A percentile compares a stretch with the other conserved stretches of the same genome.
phyloP scores from a whole-genome alignment of 30 jellyfish, hydroid and myxozoan species.

The Clytia hemisphaerica region DNA sequence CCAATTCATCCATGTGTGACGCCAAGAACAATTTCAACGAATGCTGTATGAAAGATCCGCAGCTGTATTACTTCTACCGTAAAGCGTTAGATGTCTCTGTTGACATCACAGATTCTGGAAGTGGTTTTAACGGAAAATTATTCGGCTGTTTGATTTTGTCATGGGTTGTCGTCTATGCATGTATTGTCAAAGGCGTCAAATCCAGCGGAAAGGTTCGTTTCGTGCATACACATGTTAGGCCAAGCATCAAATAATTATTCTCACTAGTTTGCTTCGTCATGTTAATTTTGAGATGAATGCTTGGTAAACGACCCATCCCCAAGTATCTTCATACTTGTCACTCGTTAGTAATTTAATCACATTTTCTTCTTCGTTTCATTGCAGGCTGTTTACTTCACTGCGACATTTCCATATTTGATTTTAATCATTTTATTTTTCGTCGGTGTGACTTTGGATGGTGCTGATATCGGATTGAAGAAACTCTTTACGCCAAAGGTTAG shows the following conservation, averaged over 20 bases:
- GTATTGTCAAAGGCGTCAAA: constrained; percentile 92
- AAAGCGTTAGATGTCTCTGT: constrained; percentile 65
- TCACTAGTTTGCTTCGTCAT: neutral
- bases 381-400: constrained; percentile 94
- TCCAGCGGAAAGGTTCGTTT: constrained; percentile 97
- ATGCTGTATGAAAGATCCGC: constrained; percentile 93
- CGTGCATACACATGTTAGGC: too few relatives aligned
- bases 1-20: too few relatives aligned
- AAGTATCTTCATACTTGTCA: too few relatives aligned
- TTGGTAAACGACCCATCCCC: neutral
- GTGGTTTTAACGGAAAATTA: constrained; percentile 64
- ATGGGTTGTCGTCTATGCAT: constrained; percentile 75
- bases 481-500: constrained; percentile 94
- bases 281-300: neutral
- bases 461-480: constrained; percentile 71
- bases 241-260: too few relatives aligned
- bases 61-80: constrained; percentile 70
- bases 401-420: constrained; percentile 83
- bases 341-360: neutral
- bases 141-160: constrained; percentile 64
- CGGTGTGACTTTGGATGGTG: constrained; percentile 93
- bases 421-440: constrained; percentile 73
- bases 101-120: constrained; percentile 66
- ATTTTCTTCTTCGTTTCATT: constrained; percentile 1
- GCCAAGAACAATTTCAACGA: constrained; percentile 8